Evolutionary conservation across 2,113 vertebrate genomes (phyloP), one percentile per base, ranked within the genome.

Genomic region (Ophthalmolycus amberensis): DNA sequence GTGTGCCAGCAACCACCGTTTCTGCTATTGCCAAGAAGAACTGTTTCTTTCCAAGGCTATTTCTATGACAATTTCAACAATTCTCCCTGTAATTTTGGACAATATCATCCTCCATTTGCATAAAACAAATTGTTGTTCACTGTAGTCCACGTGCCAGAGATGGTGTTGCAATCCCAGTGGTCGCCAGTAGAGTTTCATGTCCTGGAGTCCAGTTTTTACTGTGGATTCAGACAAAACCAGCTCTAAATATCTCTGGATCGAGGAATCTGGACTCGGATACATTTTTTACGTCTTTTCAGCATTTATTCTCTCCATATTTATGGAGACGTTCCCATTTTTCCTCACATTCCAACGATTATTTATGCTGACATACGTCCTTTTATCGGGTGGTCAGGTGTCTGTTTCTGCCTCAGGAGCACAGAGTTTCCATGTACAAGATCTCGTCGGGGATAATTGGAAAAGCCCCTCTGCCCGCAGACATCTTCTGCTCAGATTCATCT

Each of bases 31-130:
- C 89, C 86, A 90, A 71, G 42, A 83, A 75, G 88, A 88, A 82
- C 59, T 27, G 75, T 71, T 84, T 69, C 76, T 80, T 65, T 88
- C 88, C 86, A 82, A 84, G 75, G 64, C 83, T 70, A 59, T 78
- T 84, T 75, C 79, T 73, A 82, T 78, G 78, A 81, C 62, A 77
- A 78, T 82, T 92, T 90, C 77, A 73, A 86, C 84, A 80, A 89
- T 85, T 80, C 73, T 78, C 59, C 56, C 70, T 87, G 68, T 48
- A 76, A 82, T 89, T 81, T 84, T 87, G 86, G 88, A 90, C 83
- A 84, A 80, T 80, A 80, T 64, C 63, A 52, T 22, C 3, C 66
- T 80, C 10, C 20, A 89, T 90, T 90, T 86, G 86, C 83, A 90
- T 88, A 89, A 85, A 91, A 78, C 50, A 76, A 82, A 88, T 77